Percentiles rank a stretch among this genome's conserved stretches.
These are phyloP conservation scores for Ataeniobius toweri DNA, from an alignment of 2,797 vertebrate species.

Conservation along the genomic window DNA sequence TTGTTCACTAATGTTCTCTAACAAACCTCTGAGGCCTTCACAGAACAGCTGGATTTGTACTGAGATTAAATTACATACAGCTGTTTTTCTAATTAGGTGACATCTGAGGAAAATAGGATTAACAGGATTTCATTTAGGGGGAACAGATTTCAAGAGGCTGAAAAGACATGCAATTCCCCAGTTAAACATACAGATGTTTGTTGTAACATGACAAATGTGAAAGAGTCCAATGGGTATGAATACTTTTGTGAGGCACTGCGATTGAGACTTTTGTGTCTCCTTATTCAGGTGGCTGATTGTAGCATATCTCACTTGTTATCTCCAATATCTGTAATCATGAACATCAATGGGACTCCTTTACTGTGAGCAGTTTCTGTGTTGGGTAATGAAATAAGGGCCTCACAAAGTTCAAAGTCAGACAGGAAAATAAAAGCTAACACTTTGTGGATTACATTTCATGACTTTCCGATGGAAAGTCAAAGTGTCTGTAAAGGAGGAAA, in stretches of 20 bases:
- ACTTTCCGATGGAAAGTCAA: slow-evolving; percentile 25
- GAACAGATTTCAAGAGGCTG: too few relatives aligned
- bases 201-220: too few relatives aligned
- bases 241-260: not conserved
- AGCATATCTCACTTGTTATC: not conserved
- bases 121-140: too few relatives aligned
- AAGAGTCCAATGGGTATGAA: not conserved
- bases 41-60: too few relatives aligned
- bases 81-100: too few relatives aligned
- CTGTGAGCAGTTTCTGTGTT: not conserved
- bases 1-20: too few relatives aligned
- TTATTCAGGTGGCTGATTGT: not conserved
- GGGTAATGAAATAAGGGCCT: not conserved
- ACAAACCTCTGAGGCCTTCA: too few relatives aligned
- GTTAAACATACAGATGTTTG: too few relatives aligned
- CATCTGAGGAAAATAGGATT: too few relatives aligned
- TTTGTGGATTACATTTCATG: not conserved
- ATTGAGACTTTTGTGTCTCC: not conserved
- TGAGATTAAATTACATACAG: too few relatives aligned
- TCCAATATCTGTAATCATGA: not conserved
- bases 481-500: slow-evolving; percentile 23
- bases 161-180: too few relatives aligned
- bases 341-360: not conserved
- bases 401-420: slow-evolving; percentile 4
- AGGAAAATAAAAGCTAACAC: not conserved